Evolutionary conservation across 1,140 invertebrate genomes (phyloP).

Genomic region (Drosophila lowei): DNA sequence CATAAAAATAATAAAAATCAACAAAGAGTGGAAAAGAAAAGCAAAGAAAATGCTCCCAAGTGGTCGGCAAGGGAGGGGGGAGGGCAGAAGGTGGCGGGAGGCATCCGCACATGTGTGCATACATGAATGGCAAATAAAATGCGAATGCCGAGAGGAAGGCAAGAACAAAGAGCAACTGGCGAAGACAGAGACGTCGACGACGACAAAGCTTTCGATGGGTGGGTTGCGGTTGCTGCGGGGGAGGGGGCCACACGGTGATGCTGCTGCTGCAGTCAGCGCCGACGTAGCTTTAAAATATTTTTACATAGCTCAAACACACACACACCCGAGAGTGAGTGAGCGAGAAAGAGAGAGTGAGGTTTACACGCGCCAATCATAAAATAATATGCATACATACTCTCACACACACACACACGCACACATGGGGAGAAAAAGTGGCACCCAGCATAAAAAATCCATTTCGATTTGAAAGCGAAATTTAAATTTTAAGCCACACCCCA

Average conservation of each 20-base stretch:
- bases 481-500: constrained; percentile 82
- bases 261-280: constrained; percentile 63
- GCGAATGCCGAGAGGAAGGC: constrained; percentile 35
- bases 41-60: constrained; percentile 29
- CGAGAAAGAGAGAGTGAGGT: not conserved
- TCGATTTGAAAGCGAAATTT: constrained; percentile 77
- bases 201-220: constrained; percentile 44
- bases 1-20: constrained; percentile 53
- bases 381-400: constrained; percentile 76
- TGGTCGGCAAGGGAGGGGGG: constrained; percentile 41
- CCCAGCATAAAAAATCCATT: constrained; percentile 73
- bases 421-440: constrained; percentile 42
- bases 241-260: not conserved
- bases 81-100: constrained; percentile 1
- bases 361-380: constrained; percentile 77
- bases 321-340: constrained; percentile 8
- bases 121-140: constrained; percentile 80
- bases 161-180: constrained; percentile 66
- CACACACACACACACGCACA: constrained; percentile 21
- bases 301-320: constrained; percentile 62
- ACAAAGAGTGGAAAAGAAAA: constrained; percentile 20
- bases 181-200: constrained; percentile 22
- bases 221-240: not conserved
- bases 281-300: constrained; percentile 80
- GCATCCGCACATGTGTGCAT: constrained; percentile 65